Evolutionary conservation across 2,888 invertebrate species (phyloP), one percentile per base, ranked within the genome.

Genomic region (Eupithecia inturbata): DNA sequence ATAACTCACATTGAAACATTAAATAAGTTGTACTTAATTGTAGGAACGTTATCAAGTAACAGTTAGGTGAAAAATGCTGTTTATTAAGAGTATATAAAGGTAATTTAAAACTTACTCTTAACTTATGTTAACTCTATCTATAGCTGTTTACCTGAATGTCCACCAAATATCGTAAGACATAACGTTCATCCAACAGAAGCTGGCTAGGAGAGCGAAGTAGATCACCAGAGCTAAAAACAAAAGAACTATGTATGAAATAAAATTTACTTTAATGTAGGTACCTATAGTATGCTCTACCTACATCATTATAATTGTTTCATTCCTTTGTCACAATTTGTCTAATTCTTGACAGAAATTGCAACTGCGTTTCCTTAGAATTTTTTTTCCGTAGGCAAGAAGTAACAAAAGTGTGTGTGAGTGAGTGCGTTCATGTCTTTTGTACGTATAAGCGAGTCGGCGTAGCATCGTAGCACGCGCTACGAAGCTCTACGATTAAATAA

Each of bases 161-260:
- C 92, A 93, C 93, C 93, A 93, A 71, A 93, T 92, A 64, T 93
- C 93, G 75, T 87, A 89, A 0, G 92, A 92, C 93, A 93, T 93
- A 3, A 93, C 85, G 73, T 87, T 93, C 91, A 93, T 92, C 93
- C 93, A 93, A 70, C 90, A 92, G 79, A 93, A 93, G n/a, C 87
- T 86, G 3, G 93, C 85, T 79, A 93, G 72, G 57, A 93, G 88
- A 77, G 83, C 90, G 79, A 82, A 93, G 75, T 93, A 92, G 2
- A 85, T 86, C 0, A 77, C 22, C 72, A 85, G 80, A 2, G 89
- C 92, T 93, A 87, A 89, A 90, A 63, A 49, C 14, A 45, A 33
- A 19, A 60, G 49, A 49, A 14, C 19, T n/a, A 45, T 19, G 45
- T n/a, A n/a, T n/a, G n/a, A n/a, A 41, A 36, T 7, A 9, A 36